phyloP scores from a whole-genome alignment of 2,797 vertebrate genomes.

The Pteronotus mesoamericanus region DNA sequence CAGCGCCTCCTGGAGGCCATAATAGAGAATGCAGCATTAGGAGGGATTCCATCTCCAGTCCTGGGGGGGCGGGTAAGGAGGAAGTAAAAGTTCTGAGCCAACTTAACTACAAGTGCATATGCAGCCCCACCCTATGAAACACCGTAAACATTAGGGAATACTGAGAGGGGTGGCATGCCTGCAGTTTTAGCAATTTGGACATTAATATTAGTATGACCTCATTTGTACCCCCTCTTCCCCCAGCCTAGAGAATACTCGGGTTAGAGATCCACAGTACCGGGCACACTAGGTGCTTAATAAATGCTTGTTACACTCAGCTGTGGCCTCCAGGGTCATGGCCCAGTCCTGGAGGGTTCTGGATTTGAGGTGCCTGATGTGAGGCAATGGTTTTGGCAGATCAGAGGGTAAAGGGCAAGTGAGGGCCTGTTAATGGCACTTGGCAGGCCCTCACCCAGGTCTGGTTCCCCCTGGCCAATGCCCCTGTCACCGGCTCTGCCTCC shows the following conservation, averaged over 20 bases:
- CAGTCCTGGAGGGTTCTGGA: background rate
- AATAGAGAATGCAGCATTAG: background rate
- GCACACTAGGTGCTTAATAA: background rate
- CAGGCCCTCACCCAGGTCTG: background rate
- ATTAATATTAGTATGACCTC: background rate
- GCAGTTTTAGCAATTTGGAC: background rate
- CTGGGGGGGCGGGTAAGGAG: background rate
- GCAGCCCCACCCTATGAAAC: background rate
- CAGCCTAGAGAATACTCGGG: background rate
- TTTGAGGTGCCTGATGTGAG: background rate
- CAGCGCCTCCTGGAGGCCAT: slow-evolving; percentile 40
- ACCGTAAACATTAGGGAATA: background rate
- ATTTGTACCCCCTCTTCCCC: background rate
- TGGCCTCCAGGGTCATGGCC: background rate
- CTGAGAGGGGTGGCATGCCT: background rate
- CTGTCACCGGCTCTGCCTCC: background rate
- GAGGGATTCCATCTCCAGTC: background rate
- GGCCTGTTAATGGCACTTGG: background rate
- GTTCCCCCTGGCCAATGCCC: background rate
- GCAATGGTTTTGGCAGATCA: background rate
- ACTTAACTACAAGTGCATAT: fast-evolving
- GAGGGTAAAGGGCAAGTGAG: background rate
- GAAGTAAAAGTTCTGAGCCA: background rate
- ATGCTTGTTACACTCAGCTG: background rate
- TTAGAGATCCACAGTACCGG: background rate